Conservation (phyloP, 92 coral and sea anemone genomes). For the Porites lobata region DNA sequence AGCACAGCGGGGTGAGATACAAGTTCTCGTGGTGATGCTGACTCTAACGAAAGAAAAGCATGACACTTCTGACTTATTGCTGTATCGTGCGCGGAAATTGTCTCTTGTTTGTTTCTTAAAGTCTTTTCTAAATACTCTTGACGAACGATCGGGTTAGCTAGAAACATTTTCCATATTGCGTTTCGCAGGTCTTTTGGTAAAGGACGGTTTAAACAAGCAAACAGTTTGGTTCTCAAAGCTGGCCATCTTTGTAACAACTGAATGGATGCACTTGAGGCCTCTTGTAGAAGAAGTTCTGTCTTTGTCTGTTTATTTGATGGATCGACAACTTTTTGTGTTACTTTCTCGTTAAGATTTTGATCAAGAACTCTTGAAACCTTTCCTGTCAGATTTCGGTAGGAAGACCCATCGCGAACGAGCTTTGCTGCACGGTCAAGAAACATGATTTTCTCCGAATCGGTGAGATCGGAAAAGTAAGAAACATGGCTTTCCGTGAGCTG, state of each 20-base stretch:
- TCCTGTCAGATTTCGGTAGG: conserved; percentile 66
- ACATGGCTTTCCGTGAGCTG: conserved; percentile 87
- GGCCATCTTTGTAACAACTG: conserved; percentile 88
- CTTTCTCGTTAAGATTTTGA: conserved; percentile 75
- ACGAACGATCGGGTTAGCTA: conserved; percentile 70
- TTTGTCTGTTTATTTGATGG: conserved; percentile 75
- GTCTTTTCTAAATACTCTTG: conserved; percentile 47
- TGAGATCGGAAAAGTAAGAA: conserved; percentile 85
- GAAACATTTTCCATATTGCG: conserved; percentile 80
- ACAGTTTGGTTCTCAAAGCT: conserved; percentile 72
- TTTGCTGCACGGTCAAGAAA: conserved; percentile 91
- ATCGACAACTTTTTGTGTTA: conserved; percentile 61
- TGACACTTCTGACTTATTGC: conserved; percentile 77
- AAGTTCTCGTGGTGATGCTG: conserved; percentile 31
- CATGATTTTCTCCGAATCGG: conserved; percentile 83
- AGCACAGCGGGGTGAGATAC: conserved; percentile 47
- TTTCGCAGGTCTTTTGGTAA: conserved; percentile 73
- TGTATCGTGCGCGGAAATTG: conserved; percentile 47
- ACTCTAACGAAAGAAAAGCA: conserved; percentile 76
- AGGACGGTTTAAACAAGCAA: conserved; percentile 81
- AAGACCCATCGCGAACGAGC: conserved; percentile 70
- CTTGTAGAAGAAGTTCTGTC: conserved; percentile 74
- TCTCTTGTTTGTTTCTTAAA: conserved; percentile 21
- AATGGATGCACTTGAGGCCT: conserved; percentile 67
- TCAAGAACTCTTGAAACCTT: conserved; percentile 78